phyloP scores from a whole-genome alignment of 2,888 invertebrate species.

The Cheilosia scutellata region DNA sequence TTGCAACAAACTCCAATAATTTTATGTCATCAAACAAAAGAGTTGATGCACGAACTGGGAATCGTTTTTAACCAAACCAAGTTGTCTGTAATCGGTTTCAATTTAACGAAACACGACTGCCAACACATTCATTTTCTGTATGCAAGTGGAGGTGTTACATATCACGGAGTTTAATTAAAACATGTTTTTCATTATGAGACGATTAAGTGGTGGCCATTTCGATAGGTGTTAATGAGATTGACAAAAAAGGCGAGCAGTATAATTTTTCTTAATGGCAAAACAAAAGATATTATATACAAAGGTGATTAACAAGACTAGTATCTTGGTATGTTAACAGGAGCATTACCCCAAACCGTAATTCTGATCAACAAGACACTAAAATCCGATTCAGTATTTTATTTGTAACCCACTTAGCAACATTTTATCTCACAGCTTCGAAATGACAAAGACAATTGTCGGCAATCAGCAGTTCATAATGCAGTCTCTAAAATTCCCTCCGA shows the following conservation, averaged over 20 bases:
- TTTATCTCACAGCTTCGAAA: neutral
- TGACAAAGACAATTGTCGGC: neutral
- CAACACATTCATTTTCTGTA: neutral
- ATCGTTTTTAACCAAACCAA: neutral
- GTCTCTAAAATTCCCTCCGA: neutral
- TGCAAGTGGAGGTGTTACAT: neutral
- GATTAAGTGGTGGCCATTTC: too few species aligned
- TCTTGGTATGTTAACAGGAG: too few species aligned
- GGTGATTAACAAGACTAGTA: too few species aligned
- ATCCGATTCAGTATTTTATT: neutral
- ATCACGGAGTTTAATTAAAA: too few species aligned
- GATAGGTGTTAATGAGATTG: too few species aligned
- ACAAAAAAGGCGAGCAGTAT: too few species aligned
- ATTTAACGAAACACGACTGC: neutral
- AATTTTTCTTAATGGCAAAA: too few species aligned
- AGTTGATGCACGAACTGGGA: constrained; percentile 16
- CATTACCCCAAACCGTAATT: too few species aligned
- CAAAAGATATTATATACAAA: too few species aligned
- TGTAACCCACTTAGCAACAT: neutral
- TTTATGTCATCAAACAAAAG: neutral
- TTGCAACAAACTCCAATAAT: neutral
- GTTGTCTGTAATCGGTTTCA: neutral
- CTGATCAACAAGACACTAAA: too few species aligned
- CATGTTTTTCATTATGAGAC: too few species aligned
- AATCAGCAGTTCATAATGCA: neutral